A percentile compares a stretch with the other conserved stretches of the same genome.
phyloP scores from a whole-genome alignment of 1,140 invertebrate species.

The Streblospio benedicti region DNA sequence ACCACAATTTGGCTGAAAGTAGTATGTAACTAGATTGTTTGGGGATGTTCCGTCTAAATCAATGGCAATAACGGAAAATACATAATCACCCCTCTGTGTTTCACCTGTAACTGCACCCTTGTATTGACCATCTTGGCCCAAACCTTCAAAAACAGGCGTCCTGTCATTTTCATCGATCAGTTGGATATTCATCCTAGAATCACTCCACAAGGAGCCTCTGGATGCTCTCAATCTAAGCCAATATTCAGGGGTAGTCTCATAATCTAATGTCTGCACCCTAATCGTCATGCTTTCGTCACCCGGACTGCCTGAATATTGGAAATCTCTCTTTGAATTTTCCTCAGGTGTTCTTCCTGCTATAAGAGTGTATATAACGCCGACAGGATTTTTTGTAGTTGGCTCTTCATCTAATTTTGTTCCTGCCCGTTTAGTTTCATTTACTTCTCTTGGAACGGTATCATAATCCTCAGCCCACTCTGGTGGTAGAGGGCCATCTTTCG shows the following conservation, averaged over 20 bases:
- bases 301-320: not conserved
- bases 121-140: slow-evolving; percentile 7
- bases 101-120: slow-evolving; percentile 7
- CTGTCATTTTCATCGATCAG: slow-evolving; percentile 12
- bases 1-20: not conserved
- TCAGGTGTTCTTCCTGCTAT: not conserved
- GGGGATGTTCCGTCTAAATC: slow-evolving; percentile 11
- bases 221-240: not conserved
- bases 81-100: slow-evolving; percentile 7
- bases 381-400: too few relatives aligned
- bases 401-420: too few relatives aligned
- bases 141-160: slow-evolving; percentile 6
- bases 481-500: too few relatives aligned
- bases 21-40: slow-evolving; percentile 15
- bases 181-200: slow-evolving; percentile 9
- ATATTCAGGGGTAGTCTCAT: not conserved
- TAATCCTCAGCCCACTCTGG: too few relatives aligned
- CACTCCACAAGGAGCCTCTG: not conserved
- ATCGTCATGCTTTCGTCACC: not conserved
- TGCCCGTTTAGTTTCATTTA: too few relatives aligned
- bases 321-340: not conserved
- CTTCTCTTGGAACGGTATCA: too few relatives aligned
- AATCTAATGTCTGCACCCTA: not conserved
- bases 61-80: slow-evolving; percentile 8
- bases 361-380: too few relatives aligned